A percentile compares a stretch with the other conserved stretches of the same genome.
Evolutionary conservation across 2,113 vertebrate species (phyloP).

Genomic region (Thymallus thymallus): DNA sequence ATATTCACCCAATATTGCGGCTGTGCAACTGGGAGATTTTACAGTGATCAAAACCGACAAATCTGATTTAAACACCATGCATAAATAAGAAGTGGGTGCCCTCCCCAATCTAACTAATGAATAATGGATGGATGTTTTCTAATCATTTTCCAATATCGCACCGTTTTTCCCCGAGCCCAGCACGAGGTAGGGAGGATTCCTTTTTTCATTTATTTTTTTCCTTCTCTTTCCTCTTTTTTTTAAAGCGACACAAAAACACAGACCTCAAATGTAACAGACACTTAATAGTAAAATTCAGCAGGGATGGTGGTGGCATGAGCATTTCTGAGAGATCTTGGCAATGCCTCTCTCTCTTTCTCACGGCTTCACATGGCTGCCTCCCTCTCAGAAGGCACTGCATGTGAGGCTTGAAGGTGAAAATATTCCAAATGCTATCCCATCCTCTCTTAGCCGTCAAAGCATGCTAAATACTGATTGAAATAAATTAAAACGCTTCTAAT

Average conservation of each 20-base stretch:
- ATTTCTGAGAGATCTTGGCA: conserved; percentile 25
- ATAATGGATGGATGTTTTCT: conserved; percentile 78
- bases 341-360: conserved; percentile 16
- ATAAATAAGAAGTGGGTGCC: conserved; percentile 73
- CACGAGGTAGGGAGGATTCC: conserved; percentile 29
- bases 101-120: conserved; percentile 73
- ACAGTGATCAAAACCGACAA: conserved; percentile 78
- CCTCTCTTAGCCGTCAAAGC: background rate
- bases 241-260: conserved; percentile 5
- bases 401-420: background rate
- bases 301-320: conserved; percentile 26
- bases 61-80: conserved; percentile 75
- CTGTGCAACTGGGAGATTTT: conserved; percentile 69
- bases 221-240: background rate
- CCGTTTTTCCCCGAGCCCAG: conserved; percentile 36
- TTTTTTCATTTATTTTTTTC: background rate
- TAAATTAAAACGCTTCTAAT: too few relatives aligned
- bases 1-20: conserved; percentile 74
- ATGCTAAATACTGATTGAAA: background rate
- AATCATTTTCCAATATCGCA: conserved; percentile 76
- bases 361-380: background rate
- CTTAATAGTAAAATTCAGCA: conserved; percentile 21
- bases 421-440: background rate
- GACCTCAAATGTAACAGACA: conserved; percentile 13
- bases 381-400: background rate